Evolutionary conservation across 2,797 vertebrate genomes (phyloP), one percentile per base, ranked within the genome.

Genomic region (Scomberomorus guttatus): DNA sequence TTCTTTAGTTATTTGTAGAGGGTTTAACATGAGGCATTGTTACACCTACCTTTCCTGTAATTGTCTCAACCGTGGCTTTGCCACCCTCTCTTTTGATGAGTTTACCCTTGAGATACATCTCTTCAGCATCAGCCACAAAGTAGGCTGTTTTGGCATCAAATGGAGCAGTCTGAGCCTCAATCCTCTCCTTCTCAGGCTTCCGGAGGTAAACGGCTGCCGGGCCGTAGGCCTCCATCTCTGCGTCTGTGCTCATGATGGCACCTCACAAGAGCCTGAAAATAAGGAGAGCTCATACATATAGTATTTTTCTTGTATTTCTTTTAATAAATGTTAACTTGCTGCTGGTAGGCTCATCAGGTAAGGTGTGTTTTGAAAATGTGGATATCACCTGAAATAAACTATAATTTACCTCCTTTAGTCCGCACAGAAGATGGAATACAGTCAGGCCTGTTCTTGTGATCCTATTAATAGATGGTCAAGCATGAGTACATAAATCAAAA

Each of bases 91-190:
- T 95, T 80, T 96, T 97, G 32, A 89, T 56, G 18, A 98, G 56
- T 67, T 90, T 91, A 0, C 96, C 95, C 94, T 97, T 98, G 15
- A 96, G 91, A 68, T 97, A 98, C 88, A 98, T 96, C 4, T 95
- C 92, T 2, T 94, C 95, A 3, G 93, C 70, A 62, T 96, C 96
- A 15, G 9, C 67, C 85, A 96, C 97, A 81, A 95, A 98, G 80
- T 82, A 96, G 0, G 96, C 95, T 0, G 96, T 65, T 90, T 97
- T 98, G 73, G 97, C 97, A 92, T 98, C 97, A 66, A 98, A 98
- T 1, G 97, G 97, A 63, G 90, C 86, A 42, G 93, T 96, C 74
- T 97, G 97, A 55, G 96, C 96, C 6, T 96, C 97, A 65, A 92
- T 92, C 61, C 97, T 96, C 75, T 98, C 97, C 83, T 87, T 97